phyloP scores from a whole-genome alignment of 2,888 invertebrate species.

The Prosapia bicincta region DNA sequence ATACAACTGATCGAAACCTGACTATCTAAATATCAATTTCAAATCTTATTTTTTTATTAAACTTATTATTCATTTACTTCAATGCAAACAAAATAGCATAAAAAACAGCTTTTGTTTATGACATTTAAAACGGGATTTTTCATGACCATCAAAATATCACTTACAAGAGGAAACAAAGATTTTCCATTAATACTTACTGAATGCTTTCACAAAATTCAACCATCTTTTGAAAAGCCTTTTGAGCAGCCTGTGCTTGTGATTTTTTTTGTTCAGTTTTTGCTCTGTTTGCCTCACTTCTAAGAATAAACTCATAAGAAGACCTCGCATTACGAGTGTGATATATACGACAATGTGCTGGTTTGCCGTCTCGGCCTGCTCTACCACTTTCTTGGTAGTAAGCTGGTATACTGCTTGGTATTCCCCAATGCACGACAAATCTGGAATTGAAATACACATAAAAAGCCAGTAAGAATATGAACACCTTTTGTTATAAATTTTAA shows the following conservation, averaged over 20 bases:
- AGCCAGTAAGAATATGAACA: too few species aligned
- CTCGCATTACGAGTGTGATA: constrained; percentile 83
- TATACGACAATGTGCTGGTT: constrained; percentile 82
- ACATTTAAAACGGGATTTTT: too few species aligned
- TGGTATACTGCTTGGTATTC: constrained; percentile 89
- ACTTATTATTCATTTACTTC: too few species aligned
- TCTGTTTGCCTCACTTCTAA: constrained; percentile 66
- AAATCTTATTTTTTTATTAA: too few species aligned
- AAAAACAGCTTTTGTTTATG: too few species aligned
- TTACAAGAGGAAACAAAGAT: not conserved
- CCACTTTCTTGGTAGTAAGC: constrained; percentile 97
- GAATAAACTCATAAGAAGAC: constrained; percentile 75
- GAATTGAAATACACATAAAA: too few species aligned
- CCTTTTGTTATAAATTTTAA: too few species aligned
- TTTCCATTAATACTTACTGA: constrained; percentile 51
- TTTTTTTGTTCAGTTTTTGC: constrained; percentile 56
- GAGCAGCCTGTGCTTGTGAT: constrained; percentile 51
- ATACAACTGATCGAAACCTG: too few species aligned
- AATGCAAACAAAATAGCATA: too few species aligned
- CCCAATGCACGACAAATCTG: constrained; percentile 96
- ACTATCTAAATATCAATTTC: too few species aligned
- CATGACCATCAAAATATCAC: too few species aligned
- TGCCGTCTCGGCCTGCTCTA: constrained; percentile 93
- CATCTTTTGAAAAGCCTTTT: constrained; percentile 78
- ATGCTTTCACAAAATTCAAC: constrained; percentile 81